Conservation (phyloP, 2,888 invertebrate genomes). For the Diarsia rubi region DNA sequence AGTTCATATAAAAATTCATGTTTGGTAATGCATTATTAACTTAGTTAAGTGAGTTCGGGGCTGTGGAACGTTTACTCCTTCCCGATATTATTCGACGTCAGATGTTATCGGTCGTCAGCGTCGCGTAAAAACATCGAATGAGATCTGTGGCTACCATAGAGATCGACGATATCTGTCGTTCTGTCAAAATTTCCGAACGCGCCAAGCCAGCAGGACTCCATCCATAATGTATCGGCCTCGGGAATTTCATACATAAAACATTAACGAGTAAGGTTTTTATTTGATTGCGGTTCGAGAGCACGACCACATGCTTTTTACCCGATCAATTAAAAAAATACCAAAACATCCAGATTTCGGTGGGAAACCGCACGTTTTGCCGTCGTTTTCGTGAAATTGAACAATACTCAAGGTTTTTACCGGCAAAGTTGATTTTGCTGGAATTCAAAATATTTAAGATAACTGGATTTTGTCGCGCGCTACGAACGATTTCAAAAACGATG, state of each 20-base stretch:
- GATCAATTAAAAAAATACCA: constrained; percentile 83
- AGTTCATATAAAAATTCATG: constrained; percentile 39
- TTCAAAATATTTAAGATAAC: constrained; percentile 76
- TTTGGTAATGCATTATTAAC: constrained; percentile 64
- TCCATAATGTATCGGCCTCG: constrained; percentile 88
- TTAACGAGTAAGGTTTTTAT: constrained; percentile 89
- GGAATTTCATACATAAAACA: constrained; percentile 89
- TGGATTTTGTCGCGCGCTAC: constrained; percentile 72
- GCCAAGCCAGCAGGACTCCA: constrained; percentile 86
- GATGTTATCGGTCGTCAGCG: constrained; percentile 79
- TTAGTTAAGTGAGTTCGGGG: constrained; percentile 64
- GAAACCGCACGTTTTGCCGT: constrained; percentile 81
- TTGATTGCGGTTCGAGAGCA: constrained; percentile 85
- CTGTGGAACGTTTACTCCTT: constrained; percentile 61
- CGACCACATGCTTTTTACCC: constrained; percentile 79
- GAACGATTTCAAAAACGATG: constrained; percentile 66
- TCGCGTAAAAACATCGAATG: constrained; percentile 79
- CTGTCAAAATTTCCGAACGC: constrained; percentile 87
- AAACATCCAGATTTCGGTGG: constrained; percentile 86
- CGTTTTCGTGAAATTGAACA: constrained; percentile 80
- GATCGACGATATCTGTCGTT: constrained; percentile 85
- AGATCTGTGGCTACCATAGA: constrained; percentile 82
- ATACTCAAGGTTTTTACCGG: constrained; percentile 78
- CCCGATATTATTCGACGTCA: constrained; percentile 61
- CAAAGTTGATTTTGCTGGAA: constrained; percentile 75